phyloP scores from a whole-genome alignment of 2,797 vertebrate genomes.

The Bovichtus variegatus region DNA sequence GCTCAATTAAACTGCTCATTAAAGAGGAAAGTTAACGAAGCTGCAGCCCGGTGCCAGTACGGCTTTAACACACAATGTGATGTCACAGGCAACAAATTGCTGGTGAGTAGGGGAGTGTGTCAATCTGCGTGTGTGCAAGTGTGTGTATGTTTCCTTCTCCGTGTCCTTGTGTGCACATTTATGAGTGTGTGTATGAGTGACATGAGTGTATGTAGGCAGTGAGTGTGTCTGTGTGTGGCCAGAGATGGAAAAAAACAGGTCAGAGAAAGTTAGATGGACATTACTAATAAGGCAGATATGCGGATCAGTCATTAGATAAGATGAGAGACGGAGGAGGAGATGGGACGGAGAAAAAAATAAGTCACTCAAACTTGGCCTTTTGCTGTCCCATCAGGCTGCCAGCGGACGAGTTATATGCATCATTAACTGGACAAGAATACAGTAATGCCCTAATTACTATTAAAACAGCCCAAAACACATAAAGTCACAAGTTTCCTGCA shows the following conservation, averaged over 20 bases:
- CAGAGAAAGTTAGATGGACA: conserved; percentile 80
- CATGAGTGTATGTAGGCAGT: conserved; percentile 32
- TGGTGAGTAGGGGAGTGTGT: conserved; percentile 82
- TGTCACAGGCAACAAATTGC: conserved; percentile 96
- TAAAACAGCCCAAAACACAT: conserved; percentile 18
- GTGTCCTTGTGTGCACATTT: conserved; percentile 11
- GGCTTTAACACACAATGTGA: conserved; percentile 97
- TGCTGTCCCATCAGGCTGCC: conserved; percentile 56
- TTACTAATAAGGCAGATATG: conserved; percentile 79
- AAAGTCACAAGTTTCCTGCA: conserved; percentile 13
- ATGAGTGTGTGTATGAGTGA: conserved; percentile 15
- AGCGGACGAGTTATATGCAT: conserved; percentile 28
- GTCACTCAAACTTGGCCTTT: conserved; percentile 78
- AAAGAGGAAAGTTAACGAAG: conserved; percentile 99
- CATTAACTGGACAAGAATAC: conserved; percentile 66
- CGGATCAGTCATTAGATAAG: conserved; percentile 49
- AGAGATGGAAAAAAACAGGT: conserved; percentile 69
- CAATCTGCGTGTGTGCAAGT: conserved; percentile 37
- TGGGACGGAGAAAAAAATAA: conserved; percentile 39
- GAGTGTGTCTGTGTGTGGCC: conserved; percentile 48
- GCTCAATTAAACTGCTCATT: conserved; percentile 99
- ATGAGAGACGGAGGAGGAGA: conserved; percentile 64
- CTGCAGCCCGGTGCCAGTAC: conserved; percentile 90
- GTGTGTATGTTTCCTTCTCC: conserved; percentile 14
- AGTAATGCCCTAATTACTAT: conserved; percentile 46